Conservation (phyloP, 2,888 invertebrate genomes). For the Erynnis tages region DNA sequence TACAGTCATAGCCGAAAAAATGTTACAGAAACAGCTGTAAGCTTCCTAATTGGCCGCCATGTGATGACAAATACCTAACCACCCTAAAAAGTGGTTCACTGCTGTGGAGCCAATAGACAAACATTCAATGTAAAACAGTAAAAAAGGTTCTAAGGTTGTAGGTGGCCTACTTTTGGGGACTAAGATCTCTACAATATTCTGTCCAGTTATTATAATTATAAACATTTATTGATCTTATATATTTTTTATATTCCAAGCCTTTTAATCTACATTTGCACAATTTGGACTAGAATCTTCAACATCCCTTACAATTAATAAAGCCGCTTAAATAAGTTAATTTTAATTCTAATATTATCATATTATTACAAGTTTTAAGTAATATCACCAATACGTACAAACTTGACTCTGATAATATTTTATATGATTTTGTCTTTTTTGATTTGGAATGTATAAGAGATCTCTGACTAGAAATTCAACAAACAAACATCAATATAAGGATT, state of each 20-base stretch:
- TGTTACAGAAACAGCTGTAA: too few species aligned
- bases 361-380: conserved; percentile 63
- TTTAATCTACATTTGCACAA: conserved; percentile 49
- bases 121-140: too few species aligned
- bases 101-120: too few species aligned
- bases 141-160: too few species aligned
- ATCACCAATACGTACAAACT: conserved; percentile 58
- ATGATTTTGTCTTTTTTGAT: conserved; percentile 24
- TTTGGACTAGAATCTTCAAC: conserved; percentile 58
- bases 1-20: too few species aligned
- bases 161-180: too few species aligned
- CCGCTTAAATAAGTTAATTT: conserved; percentile 50
- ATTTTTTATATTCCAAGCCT: background rate
- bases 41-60: too few species aligned
- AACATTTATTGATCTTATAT: too few species aligned
- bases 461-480: conserved; percentile 40
- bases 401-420: conserved; percentile 37
- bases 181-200: too few species aligned
- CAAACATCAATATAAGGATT: conserved; percentile 4
- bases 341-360: conserved; percentile 37
- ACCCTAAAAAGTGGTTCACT: too few species aligned
- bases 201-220: too few species aligned
- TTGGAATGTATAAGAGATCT: conserved; percentile 46
- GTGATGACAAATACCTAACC: too few species aligned
- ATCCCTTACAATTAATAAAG: conserved; percentile 48